These are phyloP conservation scores for Takifugu flavidus DNA, from an alignment of 2,113 vertebrate genomes.

Conservation along the genomic window DNA sequence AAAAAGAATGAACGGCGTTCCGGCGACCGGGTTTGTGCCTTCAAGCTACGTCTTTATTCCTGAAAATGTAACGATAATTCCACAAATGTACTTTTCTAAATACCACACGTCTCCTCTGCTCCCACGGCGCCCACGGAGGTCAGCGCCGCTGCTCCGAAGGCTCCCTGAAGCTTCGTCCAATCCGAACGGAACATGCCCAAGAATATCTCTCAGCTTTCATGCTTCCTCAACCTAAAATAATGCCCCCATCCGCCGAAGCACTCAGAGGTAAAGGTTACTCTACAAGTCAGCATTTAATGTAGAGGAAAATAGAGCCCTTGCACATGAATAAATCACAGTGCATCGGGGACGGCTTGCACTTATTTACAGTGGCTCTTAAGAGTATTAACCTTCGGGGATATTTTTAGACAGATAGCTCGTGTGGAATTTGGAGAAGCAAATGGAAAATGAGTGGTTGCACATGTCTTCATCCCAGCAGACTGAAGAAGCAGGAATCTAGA, in stretches of 20 bases:
- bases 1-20: slow-evolving; percentile 26
- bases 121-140: background rate
- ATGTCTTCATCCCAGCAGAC: no score
- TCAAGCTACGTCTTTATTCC: background rate
- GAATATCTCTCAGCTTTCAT: slow-evolving; percentile 36
- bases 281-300: slow-evolving; percentile 49
- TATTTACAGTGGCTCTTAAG: no score
- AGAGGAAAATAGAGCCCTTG: slow-evolving; percentile 36
- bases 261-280: slow-evolving; percentile 55
- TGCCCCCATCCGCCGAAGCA: slow-evolving; percentile 28
- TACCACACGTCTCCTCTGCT: background rate
- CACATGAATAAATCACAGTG: slow-evolving; percentile 56
- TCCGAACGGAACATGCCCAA: slow-evolving; percentile 29
- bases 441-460: no score
- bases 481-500: no score
- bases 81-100: background rate
- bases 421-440: no score
- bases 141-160: background rate
- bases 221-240: slow-evolving; percentile 54
- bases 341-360: slow-evolving; percentile 28
- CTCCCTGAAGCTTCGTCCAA: slow-evolving; percentile 14
- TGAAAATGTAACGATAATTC: background rate
- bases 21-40: background rate
- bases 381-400: no score
- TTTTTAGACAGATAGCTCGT: no score